Base-by-base conservation (phyloP, 2,113 vertebrate species). In the Alligator mississippiensis region DNA sequence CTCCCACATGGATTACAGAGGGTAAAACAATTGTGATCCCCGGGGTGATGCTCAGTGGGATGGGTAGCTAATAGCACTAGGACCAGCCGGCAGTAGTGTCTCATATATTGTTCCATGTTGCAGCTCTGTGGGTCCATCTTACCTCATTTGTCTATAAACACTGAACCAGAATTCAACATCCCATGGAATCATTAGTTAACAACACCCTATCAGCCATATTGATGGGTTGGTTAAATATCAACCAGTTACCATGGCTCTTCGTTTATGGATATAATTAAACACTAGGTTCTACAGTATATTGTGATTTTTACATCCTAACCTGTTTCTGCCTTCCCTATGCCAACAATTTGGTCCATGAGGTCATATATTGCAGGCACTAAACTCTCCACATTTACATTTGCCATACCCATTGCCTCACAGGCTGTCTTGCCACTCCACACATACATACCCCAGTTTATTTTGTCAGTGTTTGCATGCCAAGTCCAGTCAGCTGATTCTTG, bases 221-320 rank as follows among this genome's bases (percentile, higher is more conserved):
- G 38, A 38, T 38, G 6, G 38, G 38, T 38, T 38, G 38, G 38
- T 38, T 38, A 38, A 38, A 38, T 38, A 38, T 38, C 38, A 38
- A 6, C 5, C 38, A 38, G 38, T 8, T 38, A 38, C 38, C 38
- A 38, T 38, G 38, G 38, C 38, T 38, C 38, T 38, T 38, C 38
- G 6, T 38, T 38, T 38, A 8, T 38, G 38, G 19, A 1, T 11
- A 0, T 0, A 1, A 2, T 0, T 0, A 2, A 62, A 11, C 9
- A 21, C 66, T n/a, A 72, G 34, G 22, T 10, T 38, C 57, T 61
- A 55, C 38, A 60, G 78, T 1, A 22, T 18, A 4, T 21, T 81
- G 57, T 30, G 85, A 2, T 12, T 85, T 47, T 11, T 28, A 19
- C 78, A 34, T 72, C 34, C 70, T 47, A 34, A 12, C 85, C 89